Conservation (phyloP, 1,140 invertebrate species). For the Pentalonia nigronervosa region DNA sequence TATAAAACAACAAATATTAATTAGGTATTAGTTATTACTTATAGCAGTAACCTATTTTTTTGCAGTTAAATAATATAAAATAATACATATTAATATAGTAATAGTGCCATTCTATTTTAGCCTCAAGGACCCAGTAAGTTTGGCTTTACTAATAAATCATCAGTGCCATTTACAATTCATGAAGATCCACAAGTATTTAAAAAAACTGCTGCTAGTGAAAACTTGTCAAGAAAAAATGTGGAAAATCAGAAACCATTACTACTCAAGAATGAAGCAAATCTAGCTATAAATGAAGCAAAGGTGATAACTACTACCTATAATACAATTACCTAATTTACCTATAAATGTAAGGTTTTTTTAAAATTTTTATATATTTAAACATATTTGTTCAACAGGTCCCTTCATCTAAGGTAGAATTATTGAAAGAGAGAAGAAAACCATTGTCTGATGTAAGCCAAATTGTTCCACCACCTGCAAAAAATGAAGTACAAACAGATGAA, state of each 20-base stretch:
- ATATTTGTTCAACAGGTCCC: background rate
- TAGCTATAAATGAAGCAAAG: background rate
- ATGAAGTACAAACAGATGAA: background rate
- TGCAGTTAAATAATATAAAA: background rate
- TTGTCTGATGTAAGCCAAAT: conserved; percentile 46
- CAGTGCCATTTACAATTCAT: conserved; percentile 52
- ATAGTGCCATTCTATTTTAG: conserved; percentile 10
- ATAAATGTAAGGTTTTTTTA: background rate
- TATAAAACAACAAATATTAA: background rate
- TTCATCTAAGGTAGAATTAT: background rate
- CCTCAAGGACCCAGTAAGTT: conserved; percentile 33
- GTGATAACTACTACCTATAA: background rate
- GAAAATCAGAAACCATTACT: background rate
- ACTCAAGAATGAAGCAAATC: background rate
- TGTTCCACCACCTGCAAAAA: background rate
- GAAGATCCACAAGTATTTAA: conserved; percentile 18
- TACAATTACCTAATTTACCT: background rate
- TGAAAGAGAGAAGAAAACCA: conserved; percentile 44
- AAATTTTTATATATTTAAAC: background rate
- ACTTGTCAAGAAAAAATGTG: background rate
- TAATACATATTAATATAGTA: background rate
- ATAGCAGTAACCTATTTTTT: background rate
- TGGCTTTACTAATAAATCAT: conserved; percentile 13
- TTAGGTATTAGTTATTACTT: background rate
- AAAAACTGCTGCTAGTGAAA: background rate